Conservation (phyloP, 1,140 invertebrate species). For the Bemisia tabaci region DNA sequence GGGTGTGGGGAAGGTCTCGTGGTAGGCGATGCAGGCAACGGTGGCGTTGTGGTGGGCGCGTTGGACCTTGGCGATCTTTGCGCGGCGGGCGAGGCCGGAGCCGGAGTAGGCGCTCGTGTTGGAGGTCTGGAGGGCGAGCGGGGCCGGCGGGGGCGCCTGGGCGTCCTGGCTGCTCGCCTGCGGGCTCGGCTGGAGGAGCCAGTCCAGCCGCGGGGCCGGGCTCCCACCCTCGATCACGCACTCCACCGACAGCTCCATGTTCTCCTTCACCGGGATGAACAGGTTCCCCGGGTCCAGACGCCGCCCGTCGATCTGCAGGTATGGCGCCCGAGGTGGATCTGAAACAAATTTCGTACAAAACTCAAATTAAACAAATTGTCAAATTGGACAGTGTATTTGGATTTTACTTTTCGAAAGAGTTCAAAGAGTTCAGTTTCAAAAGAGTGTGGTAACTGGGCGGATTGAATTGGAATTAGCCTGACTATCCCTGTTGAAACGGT, state of each 20-base stretch:
- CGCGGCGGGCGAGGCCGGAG: constrained; percentile 39
- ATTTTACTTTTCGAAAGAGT: too few relatives aligned
- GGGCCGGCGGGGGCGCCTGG: constrained; percentile 34
- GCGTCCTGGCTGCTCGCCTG: constrained; percentile 13
- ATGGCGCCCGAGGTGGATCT: constrained; percentile 63
- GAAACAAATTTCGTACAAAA: too few relatives aligned
- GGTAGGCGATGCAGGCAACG: constrained; percentile 54
- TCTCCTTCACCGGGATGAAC: constrained; percentile 68
- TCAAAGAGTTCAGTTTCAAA: too few relatives aligned
- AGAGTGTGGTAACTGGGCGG: too few relatives aligned
- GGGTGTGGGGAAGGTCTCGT: constrained; percentile 46
- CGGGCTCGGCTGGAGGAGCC: constrained; percentile 45
- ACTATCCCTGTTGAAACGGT: too few relatives aligned
- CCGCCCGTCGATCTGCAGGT: constrained; percentile 61
- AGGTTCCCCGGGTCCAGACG: constrained; percentile 66
- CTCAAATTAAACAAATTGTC: too few relatives aligned
- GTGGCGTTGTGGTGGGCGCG: constrained; percentile 59
- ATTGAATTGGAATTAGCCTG: too few relatives aligned
- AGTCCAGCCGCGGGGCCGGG: constrained; percentile 54
- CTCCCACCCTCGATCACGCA: constrained; percentile 73
- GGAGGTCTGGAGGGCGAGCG: constrained; percentile 34
- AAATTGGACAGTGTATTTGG: too few relatives aligned
- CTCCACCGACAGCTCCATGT: constrained; percentile 57
- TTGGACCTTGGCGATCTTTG: constrained; percentile 46
- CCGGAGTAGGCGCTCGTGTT: constrained; percentile 10